These are phyloP conservation scores for Acrossocheilus fasciatus DNA, from an alignment of 2,797 vertebrate species.

Conservation along the genomic window DNA sequence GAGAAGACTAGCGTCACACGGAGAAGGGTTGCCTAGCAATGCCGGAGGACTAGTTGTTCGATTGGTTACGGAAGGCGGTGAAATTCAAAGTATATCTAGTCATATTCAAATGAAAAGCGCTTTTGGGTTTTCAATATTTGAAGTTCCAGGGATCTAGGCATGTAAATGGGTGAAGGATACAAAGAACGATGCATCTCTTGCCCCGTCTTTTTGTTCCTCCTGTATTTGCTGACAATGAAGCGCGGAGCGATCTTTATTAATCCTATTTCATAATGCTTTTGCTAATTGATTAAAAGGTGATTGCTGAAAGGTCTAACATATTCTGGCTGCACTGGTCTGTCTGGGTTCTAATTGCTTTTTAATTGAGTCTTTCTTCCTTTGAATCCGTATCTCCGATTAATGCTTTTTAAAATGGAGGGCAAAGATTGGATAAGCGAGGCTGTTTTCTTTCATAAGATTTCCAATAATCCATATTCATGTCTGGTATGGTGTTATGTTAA, in stretches of 20 bases:
- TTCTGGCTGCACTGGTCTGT: constrained; percentile 25
- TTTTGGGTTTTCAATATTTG: neutral
- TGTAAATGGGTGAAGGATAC: neutral
- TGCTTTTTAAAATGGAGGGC: constrained; percentile 46
- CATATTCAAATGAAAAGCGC: constrained; percentile 44
- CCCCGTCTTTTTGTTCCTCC: neutral
- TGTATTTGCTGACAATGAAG: constrained; percentile 15
- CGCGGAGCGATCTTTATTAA: constrained; percentile 21
- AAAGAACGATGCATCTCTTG: constrained; percentile 20
- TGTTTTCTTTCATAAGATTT: constrained; percentile 56
- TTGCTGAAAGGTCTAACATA: constrained; percentile 34
- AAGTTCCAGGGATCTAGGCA: neutral
- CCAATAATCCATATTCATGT: constrained; percentile 65
- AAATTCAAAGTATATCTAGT: constrained; percentile 25
- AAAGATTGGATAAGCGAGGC: constrained; percentile 53
- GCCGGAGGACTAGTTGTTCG: constrained; percentile 5
- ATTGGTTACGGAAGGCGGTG: constrained; percentile 13
- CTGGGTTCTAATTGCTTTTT: constrained; percentile 47
- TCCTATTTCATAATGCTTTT: constrained; percentile 22
- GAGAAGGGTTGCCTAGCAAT: constrained; percentile 55
- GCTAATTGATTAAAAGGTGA: constrained; percentile 48
- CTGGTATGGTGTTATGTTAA: constrained; percentile 57
- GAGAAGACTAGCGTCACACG: constrained; percentile 41
- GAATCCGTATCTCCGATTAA: constrained; percentile 45
- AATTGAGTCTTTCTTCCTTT: constrained; percentile 43